A percentile compares a stretch with the other conserved stretches of the same genome.
Evolutionary conservation across 2,888 invertebrate species (phyloP).

Genomic region (Neoascia interrupta): DNA sequence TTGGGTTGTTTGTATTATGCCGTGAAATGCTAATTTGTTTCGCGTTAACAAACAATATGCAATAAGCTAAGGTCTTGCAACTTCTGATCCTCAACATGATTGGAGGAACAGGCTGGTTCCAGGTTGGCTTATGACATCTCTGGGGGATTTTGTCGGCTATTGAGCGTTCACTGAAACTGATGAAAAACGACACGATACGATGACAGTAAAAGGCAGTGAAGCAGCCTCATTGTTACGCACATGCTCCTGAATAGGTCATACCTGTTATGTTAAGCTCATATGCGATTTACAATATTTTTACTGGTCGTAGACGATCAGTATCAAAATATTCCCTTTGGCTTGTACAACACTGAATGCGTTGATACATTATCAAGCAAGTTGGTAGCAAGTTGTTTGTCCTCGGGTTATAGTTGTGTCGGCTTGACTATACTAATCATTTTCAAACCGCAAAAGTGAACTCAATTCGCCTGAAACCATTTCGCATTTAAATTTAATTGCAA

Average conservation of each 20-base stretch:
- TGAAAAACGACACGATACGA: too few relatives aligned
- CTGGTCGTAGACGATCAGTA: too few relatives aligned
- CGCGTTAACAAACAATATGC: constrained; percentile 59
- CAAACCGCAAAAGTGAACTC: constrained; percentile 46
- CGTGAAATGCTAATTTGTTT: constrained; percentile 54
- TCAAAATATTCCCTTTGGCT: too few relatives aligned
- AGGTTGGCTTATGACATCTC: too few relatives aligned
- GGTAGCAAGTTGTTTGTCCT: constrained; percentile 59
- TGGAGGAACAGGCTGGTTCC: too few relatives aligned
- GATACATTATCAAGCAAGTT: too few relatives aligned
- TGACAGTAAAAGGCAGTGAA: constrained; percentile 2
- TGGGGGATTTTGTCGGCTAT: too few relatives aligned
- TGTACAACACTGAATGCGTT: too few relatives aligned
- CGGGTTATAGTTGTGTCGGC: constrained; percentile 23
- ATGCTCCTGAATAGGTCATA: constrained; percentile 14
- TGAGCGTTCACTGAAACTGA: too few relatives aligned
- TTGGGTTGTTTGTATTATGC: not conserved
- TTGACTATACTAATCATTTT: constrained; percentile 33
- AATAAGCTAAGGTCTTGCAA: constrained; percentile 34
- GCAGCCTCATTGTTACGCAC: constrained; percentile 24
- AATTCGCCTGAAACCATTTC: constrained; percentile 46
- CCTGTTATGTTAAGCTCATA: constrained; percentile 23
- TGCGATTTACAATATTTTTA: too few relatives aligned
- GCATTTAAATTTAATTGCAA: constrained; percentile 58
- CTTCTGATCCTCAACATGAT: constrained; percentile 13